Percentiles rank a stretch among this genome's conserved stretches.
Conservation (phyloP, 2,888 invertebrate species). For the Taphrorychus bicolor region DNA sequence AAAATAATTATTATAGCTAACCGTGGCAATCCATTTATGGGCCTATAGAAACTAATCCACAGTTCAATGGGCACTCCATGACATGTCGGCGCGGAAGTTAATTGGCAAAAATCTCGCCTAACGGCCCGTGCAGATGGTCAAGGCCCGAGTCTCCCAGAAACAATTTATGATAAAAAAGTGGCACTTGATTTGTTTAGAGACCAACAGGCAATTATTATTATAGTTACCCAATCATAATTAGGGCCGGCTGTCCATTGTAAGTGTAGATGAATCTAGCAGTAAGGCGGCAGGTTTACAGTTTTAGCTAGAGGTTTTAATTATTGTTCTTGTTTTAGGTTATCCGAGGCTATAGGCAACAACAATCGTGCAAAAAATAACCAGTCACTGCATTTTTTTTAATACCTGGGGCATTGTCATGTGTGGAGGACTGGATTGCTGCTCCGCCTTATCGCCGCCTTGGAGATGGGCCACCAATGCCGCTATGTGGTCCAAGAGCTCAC, state of each 20-base stretch:
- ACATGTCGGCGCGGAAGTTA: not conserved
- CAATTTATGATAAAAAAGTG: not conserved
- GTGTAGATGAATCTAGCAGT: too few relatives aligned
- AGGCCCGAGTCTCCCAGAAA: not conserved
- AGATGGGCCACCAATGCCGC: constrained; percentile 87
- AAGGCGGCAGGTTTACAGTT: too few relatives aligned
- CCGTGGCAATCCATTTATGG: not conserved
- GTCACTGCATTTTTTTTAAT: too few relatives aligned
- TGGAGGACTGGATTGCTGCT: constrained; percentile 62
- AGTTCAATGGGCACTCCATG: not conserved
- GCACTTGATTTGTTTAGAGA: not conserved
- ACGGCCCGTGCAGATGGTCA: not conserved
- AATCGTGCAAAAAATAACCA: not conserved
- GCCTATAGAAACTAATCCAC: not conserved
- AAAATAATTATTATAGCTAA: too few relatives aligned
- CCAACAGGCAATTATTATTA: constrained; percentile 2
- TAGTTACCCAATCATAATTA: too few relatives aligned
- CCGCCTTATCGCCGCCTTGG: constrained; percentile 80
- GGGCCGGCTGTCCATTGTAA: too few relatives aligned
- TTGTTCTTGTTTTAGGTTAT: too few relatives aligned
- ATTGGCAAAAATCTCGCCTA: not conserved
- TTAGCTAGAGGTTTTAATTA: too few relatives aligned
- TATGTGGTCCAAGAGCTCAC: constrained; percentile 94
- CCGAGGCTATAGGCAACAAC: not conserved
- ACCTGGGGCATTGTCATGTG: constrained; percentile 77